Evolutionary conservation across 2,113 vertebrate species (phyloP).

Genomic region (Cebidichthys violaceus): DNA sequence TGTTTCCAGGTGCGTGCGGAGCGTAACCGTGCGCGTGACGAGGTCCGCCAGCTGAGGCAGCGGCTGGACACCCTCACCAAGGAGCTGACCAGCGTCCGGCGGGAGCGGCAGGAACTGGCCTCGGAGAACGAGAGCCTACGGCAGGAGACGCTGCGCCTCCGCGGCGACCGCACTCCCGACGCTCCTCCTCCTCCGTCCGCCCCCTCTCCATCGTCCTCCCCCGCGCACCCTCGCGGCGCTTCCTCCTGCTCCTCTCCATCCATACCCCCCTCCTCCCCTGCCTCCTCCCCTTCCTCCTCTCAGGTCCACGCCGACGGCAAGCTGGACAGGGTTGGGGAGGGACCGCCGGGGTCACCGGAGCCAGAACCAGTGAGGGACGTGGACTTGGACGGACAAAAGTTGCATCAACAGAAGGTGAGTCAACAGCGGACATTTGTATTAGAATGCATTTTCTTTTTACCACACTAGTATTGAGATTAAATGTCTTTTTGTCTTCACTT

Average conservation of each 20-base stretch:
- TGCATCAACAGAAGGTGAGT: constrained; percentile 71
- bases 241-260: constrained; percentile 69
- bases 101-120: constrained; percentile 89
- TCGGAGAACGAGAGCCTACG: constrained; percentile 87
- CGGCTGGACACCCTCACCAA: constrained; percentile 93
- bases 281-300: constrained; percentile 58
- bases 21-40: constrained; percentile 93
- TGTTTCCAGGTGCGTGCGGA: constrained; percentile 91
- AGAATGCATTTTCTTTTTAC: background rate
- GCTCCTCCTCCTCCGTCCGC: constrained; percentile 25
- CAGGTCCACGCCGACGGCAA: constrained; percentile 62
- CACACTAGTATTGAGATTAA: background rate
- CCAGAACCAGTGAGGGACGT: constrained; percentile 92
- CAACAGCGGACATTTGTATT: background rate
- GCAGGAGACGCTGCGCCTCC: constrained; percentile 75
- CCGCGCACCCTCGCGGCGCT: constrained; percentile 31
- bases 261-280: constrained; percentile 41
- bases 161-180: background rate
- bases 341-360: constrained; percentile 78
- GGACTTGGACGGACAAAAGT: constrained; percentile 84
- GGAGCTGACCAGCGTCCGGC: constrained; percentile 89
- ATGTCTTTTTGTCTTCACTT: background rate
- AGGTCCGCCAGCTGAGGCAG: constrained; percentile 93
- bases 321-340: constrained; percentile 66
- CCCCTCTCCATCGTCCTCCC: constrained; percentile 32